Conservation (phyloP, 2,888 invertebrate species). For the Elgonia sp. region DNA sequence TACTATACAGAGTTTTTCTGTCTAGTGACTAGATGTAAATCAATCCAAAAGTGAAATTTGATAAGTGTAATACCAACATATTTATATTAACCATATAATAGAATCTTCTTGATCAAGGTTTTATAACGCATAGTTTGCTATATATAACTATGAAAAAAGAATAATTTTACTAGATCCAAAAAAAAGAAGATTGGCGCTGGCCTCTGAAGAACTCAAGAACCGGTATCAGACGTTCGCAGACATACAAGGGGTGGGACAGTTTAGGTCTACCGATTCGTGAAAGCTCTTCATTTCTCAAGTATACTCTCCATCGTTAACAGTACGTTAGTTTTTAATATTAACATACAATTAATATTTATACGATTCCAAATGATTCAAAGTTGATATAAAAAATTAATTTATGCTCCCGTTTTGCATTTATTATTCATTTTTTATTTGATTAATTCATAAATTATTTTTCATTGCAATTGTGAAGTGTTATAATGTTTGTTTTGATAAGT, state of each 20-base stretch:
- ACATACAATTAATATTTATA: conserved; percentile 15
- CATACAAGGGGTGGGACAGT: conserved; percentile 35
- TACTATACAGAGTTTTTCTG: conserved; percentile 27
- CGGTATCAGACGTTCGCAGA: conserved; percentile 51
- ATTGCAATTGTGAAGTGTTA: not conserved
- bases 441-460: too few relatives aligned
- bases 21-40: conserved; percentile 27
- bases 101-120: conserved; percentile 57
- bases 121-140: conserved; percentile 16
- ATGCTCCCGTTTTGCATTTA: too few relatives aligned
- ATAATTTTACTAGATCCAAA: conserved; percentile 35
- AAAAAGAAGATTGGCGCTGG: conserved; percentile 20
- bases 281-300: conserved; percentile 62
- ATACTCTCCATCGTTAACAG: conserved; percentile 55
- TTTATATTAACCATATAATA: conserved; percentile 44
- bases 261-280: conserved; percentile 42
- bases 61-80: conserved; percentile 33
- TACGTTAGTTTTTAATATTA: conserved; percentile 36
- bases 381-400: not conserved
- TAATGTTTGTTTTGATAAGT: not conserved
- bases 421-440: too few relatives aligned
- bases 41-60: conserved; percentile 52
- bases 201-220: conserved; percentile 49
- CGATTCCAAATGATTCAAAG: conserved; percentile 1
- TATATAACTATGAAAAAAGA: conserved; percentile 36